phyloP scores from a whole-genome alignment of 2,888 invertebrate species.

The Odontothrips loti region DNA sequence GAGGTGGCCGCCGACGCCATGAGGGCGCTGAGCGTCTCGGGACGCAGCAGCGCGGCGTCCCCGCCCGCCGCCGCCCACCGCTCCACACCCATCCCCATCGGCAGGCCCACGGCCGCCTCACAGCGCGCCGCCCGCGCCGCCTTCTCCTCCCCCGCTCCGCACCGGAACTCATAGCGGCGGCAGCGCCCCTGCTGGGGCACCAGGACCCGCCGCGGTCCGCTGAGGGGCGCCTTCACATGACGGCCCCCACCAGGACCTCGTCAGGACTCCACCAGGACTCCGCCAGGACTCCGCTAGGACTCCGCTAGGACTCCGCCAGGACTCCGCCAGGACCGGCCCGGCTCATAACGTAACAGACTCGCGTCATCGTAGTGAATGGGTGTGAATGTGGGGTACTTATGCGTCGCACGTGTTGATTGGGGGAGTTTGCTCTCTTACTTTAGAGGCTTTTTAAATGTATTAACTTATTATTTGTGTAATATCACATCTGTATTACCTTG shows the following conservation, averaged over 20 bases:
- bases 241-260: not conserved
- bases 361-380: too few relatives aligned
- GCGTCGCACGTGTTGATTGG: too few relatives aligned
- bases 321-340: not conserved
- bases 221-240: not conserved
- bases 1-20: not conserved
- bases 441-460: not conserved
- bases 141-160: not conserved
- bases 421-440: not conserved
- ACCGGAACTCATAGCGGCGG: conserved; percentile 2
- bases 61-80: conserved; percentile 4
- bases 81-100: not conserved
- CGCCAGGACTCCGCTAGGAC: too few relatives aligned
- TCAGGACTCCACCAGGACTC: too few relatives aligned
- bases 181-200: not conserved
- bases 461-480: conserved; percentile 5
- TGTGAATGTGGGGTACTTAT: too few relatives aligned
- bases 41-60: not conserved
- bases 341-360: too few relatives aligned
- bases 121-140: conserved; percentile 4
- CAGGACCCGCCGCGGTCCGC: not conserved
- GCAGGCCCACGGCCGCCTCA: not conserved
- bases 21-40: not conserved
- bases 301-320: too few relatives aligned
- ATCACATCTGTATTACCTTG: not conserved